phyloP scores from a whole-genome alignment of 1,140 invertebrate genomes.

The Himalopsyche phryganea region DNA sequence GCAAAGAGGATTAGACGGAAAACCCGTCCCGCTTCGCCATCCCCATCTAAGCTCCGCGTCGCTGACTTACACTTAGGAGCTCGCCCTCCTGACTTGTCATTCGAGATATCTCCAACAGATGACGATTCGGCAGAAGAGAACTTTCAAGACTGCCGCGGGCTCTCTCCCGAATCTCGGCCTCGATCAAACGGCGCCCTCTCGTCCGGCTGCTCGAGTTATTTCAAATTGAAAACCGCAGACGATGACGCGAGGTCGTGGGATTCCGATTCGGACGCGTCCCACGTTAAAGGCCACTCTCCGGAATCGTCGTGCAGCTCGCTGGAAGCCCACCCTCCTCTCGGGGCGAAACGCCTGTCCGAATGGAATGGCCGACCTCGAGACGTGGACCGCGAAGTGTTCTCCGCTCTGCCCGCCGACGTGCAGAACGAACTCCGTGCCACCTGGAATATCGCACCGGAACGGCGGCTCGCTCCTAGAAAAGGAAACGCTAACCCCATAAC shows the following conservation, averaged over 20 bases:
- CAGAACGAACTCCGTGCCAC: slow-evolving; percentile 60
- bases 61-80: slow-evolving; percentile 49
- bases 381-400: slow-evolving; percentile 60
- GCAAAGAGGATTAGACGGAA: slow-evolving; percentile 65
- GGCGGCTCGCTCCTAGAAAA: slow-evolving; percentile 48
- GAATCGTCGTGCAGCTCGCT: slow-evolving; percentile 35
- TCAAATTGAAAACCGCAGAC: slow-evolving; percentile 47
- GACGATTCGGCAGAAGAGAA: no score
- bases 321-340: slow-evolving; percentile 9
- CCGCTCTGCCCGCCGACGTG: slow-evolving; percentile 57
- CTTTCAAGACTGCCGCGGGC: no score
- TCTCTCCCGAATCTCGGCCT: neutral
- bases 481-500: slow-evolving; percentile 54
- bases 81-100: slow-evolving; percentile 36
- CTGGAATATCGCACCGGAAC: slow-evolving; percentile 54
- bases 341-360: slow-evolving; percentile 38
- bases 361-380: slow-evolving; percentile 42
- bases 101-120: neutral
- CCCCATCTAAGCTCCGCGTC: slow-evolving; percentile 60
- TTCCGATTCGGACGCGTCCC: slow-evolving; percentile 36
- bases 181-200: no score
- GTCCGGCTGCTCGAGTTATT: slow-evolving; percentile 42
- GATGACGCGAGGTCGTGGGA: slow-evolving; percentile 31
- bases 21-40: slow-evolving; percentile 41
- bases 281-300: slow-evolving; percentile 38